Base-by-base conservation (phyloP, 1,140 invertebrate species). In the Zaprionus ghesquierei region DNA sequence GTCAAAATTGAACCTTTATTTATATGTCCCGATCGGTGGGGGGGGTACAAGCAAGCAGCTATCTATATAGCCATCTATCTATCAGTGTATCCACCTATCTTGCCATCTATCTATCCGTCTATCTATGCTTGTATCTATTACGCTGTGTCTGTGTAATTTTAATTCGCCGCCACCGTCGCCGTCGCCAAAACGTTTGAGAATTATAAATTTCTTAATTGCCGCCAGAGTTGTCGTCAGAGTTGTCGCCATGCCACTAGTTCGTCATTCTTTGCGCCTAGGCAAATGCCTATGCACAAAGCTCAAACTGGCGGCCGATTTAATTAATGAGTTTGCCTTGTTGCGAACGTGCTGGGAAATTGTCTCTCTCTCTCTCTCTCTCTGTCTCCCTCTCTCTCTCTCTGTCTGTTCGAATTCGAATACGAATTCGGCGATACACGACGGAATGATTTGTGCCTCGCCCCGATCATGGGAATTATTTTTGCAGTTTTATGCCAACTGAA, bases 401-500 rank as follows among this genome's bases (percentile, higher is more conserved):
- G 6, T 8, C 27, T 29, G 6, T 29, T 64, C 33, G 18, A 13
- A 41, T 66, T 74, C 41, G 53, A 41, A 56, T 49, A 60, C 60
- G 44, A 22, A 20, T 60, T 65, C 35, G 49, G 22, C 20, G 5
- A 6, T n/a, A 23, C 22, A 22, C 12, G n/a, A 20, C 50, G 33
- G 35, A 50, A 54, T 82, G 77, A 85, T 85, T 85, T 85, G 81
- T 77, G 66, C 51, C 41, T 54, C 54, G 50, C 29, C 56, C 46
- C 77, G 77, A 64, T 71, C 81, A 85, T 85, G 81, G 81, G 81
- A 85, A 85, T 86, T 85, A 86, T 85, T 85, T 85, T 63, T 78
- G 81, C 81, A 85, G 66, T 69, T 63, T 62, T 75, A 86, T 85
- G 81, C 81, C 77, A 58, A 3, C 63, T 69, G 81, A 85, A 85